Evolutionary conservation across 2,888 invertebrate genomes (phyloP).

Genomic region (Pseudococcus jackbeardsleyi): DNA sequence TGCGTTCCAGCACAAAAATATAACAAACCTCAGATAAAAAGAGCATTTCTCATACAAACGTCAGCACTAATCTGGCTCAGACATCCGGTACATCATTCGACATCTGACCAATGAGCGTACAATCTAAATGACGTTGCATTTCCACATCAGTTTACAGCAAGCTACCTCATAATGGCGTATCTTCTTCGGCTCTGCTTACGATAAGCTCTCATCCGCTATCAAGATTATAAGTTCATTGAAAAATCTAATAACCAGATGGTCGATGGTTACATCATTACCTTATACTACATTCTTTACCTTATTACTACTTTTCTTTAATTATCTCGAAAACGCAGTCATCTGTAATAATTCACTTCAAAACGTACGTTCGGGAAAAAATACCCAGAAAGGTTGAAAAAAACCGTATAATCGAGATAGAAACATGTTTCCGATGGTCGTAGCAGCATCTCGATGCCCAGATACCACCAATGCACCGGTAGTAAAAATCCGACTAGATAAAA

Average conservation of each 20-base stretch:
- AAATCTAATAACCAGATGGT: neutral
- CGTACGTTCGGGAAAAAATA: neutral
- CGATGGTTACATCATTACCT: neutral
- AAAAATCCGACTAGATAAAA: neutral
- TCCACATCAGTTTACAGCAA: neutral
- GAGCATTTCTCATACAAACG: neutral
- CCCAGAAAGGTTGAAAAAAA: neutral
- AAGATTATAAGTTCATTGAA: slow-evolving; percentile 17
- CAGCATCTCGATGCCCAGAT: neutral
- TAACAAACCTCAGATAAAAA: neutral
- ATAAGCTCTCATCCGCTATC: neutral
- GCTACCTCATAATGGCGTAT: neutral
- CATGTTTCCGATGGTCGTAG: neutral
- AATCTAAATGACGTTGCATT: slow-evolving; percentile 6
- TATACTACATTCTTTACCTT: neutral
- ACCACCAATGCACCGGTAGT: neutral
- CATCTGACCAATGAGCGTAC: neutral
- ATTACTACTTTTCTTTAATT: neutral
- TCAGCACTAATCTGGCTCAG: neutral
- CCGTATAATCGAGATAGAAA: neutral
- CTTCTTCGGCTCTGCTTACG: neutral
- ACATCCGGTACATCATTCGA: neutral
- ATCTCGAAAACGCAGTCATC: slow-evolving; percentile 7
- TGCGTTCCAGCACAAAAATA: neutral
- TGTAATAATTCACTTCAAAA: neutral